phyloP scores from a whole-genome alignment of 2,113 vertebrate genomes.

The Lophotis ruficrista region DNA sequence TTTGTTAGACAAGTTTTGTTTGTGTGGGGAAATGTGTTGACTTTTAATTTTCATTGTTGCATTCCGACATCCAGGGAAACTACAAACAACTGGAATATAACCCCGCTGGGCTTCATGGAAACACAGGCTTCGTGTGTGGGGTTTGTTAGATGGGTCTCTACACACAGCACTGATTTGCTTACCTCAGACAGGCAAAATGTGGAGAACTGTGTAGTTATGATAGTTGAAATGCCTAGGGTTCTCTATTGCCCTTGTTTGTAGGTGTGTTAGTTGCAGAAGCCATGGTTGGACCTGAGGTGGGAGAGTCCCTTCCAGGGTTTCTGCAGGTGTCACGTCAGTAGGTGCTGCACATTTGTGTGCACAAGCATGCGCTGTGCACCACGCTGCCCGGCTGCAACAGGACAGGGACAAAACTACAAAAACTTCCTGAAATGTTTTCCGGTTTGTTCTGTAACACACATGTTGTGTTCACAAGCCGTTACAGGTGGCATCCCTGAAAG shows the following conservation, averaged over 20 bases:
- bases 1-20: background rate
- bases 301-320: background rate
- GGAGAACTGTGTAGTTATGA: background rate
- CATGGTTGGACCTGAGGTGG: background rate
- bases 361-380: fast-evolving
- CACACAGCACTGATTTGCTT: background rate
- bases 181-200: background rate
- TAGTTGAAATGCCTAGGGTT: background rate
- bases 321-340: background rate
- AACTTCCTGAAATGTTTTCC: background rate
- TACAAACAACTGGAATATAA: background rate
- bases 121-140: fast-evolving
- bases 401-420: background rate
- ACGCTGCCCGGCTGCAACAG: background rate
- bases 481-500: background rate
- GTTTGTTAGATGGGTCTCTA: background rate
- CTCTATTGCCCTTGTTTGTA: background rate
- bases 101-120: background rate
- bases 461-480: fast-evolving
- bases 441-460: background rate
- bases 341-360: background rate
- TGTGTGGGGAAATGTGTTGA: background rate
- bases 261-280: background rate
- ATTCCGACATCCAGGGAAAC: background rate
- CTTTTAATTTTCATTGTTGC: background rate